Conservation (phyloP, 2,888 invertebrate genomes). For the Caenorhabditis sinica region DNA sequence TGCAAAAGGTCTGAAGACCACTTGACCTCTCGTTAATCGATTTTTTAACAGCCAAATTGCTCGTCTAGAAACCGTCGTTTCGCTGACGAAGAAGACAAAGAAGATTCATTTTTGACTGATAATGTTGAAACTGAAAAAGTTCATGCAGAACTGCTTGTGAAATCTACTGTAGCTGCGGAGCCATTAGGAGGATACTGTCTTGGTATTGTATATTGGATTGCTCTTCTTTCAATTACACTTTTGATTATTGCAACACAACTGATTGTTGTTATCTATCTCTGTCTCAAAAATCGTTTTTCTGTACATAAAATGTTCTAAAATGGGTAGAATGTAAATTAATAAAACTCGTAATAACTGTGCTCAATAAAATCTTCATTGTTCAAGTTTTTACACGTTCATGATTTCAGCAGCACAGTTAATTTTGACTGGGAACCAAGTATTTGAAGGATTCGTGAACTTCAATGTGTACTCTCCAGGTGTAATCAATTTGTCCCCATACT, state of each 20-base stretch:
- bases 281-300: conserved; percentile 26
- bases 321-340: background rate
- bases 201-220: conserved; percentile 10
- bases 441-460: conserved; percentile 76
- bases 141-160: conserved; percentile 60
- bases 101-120: conserved; percentile 1
- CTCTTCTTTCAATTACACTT: background rate
- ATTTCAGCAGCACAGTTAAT: conserved; percentile 62
- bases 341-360: conserved; percentile 1
- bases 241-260: conserved; percentile 27
- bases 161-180: background rate
- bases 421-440: conserved; percentile 78
- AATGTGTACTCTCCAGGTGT: conserved; percentile 73
- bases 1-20: background rate
- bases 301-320: conserved; percentile 6
- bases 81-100: conserved; percentile 7
- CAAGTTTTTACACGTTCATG: conserved; percentile 23
- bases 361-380: conserved; percentile 5
- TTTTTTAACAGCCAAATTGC: conserved; percentile 47
- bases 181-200: conserved; percentile 32
- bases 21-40: background rate
- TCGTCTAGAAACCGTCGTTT: conserved; percentile 46
- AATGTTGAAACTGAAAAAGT: conserved; percentile 44
- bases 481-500: conserved; percentile 71
- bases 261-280: conserved; percentile 23